Base-by-base conservation (phyloP, 1,140 invertebrate genomes). In the Zaprionus camerounensis region DNA sequence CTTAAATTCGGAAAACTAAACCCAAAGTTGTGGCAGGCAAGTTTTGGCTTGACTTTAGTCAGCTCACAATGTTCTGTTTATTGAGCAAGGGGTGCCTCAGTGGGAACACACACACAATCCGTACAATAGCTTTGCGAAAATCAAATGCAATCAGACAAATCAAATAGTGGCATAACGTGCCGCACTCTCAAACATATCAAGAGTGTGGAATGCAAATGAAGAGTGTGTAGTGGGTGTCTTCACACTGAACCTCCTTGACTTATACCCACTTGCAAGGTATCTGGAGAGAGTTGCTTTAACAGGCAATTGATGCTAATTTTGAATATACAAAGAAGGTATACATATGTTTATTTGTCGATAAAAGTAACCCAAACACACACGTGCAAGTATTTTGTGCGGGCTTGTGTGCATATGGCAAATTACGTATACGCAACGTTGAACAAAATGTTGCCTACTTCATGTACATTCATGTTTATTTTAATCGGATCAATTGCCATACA, bases 101-200 rank as follows among this genome's bases (percentile, higher is more conserved):
- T 15, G 4, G 3, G 38, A 13, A 5, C n/a, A 17, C 15, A 17
- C 41, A 46, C 38, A 44, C 36, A 44, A 44, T 44, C 15, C 38
- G 15, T 41, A 44, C 77, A 71, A 72, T 66, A 66, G 74, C 78
- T 88, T 88, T 78, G 84, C 83, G 83, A 87, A 88, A 88, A 90
- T 90, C 85, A 90, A 90, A 90, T 90, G 85, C 85, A 90, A 90
- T 90, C 85, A 90, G 85, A 79, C 85, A 90, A 90, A 90, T 82
- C 85, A 90, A 90, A 90, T 90, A 90, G 82, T 90, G 85, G 85
- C 85, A 91, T 90, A 90, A 90, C 85, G 85, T 90, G 85, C 86
- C 79, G 81, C 74, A 80, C 73, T 56, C 51, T 53, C 72, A 71
- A 67, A 75, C 68, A 68, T 65, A 15, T 41, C 44, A 34, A 64